Conservation (phyloP, 2,113 vertebrate species). For the Xerus inauris region DNA sequence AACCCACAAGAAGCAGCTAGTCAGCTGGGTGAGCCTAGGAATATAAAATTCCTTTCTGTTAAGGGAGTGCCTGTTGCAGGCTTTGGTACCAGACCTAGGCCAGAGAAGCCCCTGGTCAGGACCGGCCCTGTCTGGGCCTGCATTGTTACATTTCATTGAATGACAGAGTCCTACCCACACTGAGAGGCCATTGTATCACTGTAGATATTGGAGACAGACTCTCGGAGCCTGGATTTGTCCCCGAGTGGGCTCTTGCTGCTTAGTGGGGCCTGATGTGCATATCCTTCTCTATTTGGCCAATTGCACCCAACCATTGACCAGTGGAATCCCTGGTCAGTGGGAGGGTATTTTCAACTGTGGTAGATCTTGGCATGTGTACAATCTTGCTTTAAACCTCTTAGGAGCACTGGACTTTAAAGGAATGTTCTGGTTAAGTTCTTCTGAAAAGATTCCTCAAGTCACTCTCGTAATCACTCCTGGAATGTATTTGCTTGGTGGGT, state of each 20-base stretch:
- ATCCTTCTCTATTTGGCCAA: neutral
- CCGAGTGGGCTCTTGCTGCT: neutral
- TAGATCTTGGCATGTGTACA: neutral
- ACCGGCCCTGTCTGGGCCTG: neutral
- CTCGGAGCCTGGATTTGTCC: fast-evolving
- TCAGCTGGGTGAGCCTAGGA: neutral
- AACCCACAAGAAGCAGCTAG: neutral
- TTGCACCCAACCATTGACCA: neutral
- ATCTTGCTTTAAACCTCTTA: constrained; percentile 34
- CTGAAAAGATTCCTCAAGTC: constrained; percentile 43
- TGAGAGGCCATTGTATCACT: neutral
- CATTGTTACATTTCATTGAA: neutral
- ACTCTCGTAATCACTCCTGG: constrained; percentile 56
- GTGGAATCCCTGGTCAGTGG: neutral
- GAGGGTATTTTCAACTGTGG: neutral
- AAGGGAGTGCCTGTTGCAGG: neutral
- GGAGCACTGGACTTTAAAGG: neutral
- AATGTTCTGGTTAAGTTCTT: constrained; percentile 46
- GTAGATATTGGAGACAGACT: neutral
- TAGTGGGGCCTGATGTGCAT: fast-evolving
- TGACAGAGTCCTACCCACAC: neutral
- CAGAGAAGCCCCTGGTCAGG: neutral
- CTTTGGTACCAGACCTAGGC: neutral
- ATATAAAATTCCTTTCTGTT: no score
- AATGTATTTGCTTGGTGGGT: constrained; percentile 55